Base-by-base conservation (phyloP, 2,113 vertebrate genomes). In the Mustela lutreola region DNA sequence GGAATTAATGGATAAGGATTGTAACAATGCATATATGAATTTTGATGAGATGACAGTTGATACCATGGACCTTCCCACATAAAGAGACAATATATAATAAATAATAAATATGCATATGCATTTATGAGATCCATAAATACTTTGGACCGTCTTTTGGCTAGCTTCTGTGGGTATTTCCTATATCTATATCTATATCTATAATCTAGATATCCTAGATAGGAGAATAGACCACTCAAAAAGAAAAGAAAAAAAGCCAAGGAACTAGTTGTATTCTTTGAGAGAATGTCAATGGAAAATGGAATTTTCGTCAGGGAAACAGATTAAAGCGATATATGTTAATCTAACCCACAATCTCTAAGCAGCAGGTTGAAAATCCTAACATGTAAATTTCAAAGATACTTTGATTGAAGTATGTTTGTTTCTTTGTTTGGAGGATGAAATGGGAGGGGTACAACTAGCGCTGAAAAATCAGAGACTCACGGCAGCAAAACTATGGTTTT, bases 71-170 rank as follows among this genome's bases (percentile, higher is more conserved):
- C 48, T 73, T 19, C 18, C 48, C 19, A 39, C 36, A 45, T 50
- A 80, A 86, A 96, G 67, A 91, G 31, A 84, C 28, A 33, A 60
- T 19, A 31, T 5, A 31, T 4, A 53, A 53, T 33, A 88, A 75
- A 75, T 76, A 76, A 45, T 63, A 88, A 75, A 95, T 42, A 60
- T 5, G 36, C 22, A 33, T 0, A 16, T 83, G 73, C 42, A 39
- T 92, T 82, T 58, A 75, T 33, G 63, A 76, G 3, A 84, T 53
- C 82, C 48, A 45, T 53, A 96, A 86, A 92, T 92, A 89, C 26
- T 2, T 58, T 33, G 60, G 24, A 18, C 31, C 22, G 50, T 48
- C 91, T 91, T 89, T 36, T 82, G 24, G 2, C 19, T 89, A 36
- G 14, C 22, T 86, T 56, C 53, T 56, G 53, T 56, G 53, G 53